These are phyloP conservation scores for Heliconius cydno DNA, from an alignment of 2,888 invertebrate species.

Conservation along the genomic window DNA sequence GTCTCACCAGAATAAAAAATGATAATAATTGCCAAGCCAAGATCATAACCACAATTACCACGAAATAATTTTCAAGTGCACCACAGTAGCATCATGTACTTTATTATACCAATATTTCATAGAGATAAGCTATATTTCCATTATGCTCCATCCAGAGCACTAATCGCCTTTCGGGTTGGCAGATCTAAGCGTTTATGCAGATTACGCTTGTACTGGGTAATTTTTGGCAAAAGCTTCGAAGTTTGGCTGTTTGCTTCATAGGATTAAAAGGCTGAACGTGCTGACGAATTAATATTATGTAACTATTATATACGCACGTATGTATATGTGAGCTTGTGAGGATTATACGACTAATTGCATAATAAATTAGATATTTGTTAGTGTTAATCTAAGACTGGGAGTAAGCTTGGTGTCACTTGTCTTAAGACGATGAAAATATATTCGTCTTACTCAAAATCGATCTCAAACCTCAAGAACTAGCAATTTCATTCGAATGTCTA, in stretches of 20 bases:
- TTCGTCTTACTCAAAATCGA: no score
- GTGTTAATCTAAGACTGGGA: not conserved
- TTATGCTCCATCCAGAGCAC: constrained; percentile 19
- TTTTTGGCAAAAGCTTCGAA: constrained; percentile 49
- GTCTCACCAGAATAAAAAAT: not conserved
- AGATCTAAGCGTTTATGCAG: constrained; percentile 60
- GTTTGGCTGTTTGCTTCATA: constrained; percentile 39
- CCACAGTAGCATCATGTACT: not conserved
- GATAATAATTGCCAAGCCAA: not conserved
- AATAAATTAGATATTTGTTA: not conserved
- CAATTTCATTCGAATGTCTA: no score
- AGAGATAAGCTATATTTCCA: constrained; percentile 33
- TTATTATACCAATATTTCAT: constrained; percentile 12
- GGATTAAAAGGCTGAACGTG: constrained; percentile 45
- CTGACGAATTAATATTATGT: constrained; percentile 43
- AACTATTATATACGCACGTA: constrained; percentile 21
- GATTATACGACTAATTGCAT: not conserved
- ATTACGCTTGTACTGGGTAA: constrained; percentile 52
- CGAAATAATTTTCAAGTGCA: not conserved
- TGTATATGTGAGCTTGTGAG: constrained; percentile 6
- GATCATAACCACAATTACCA: not conserved
- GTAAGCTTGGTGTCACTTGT: not conserved
- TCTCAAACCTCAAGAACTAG: no score
- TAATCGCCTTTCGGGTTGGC: constrained; percentile 46
- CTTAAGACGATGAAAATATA: no score